Evolutionary conservation across 1,140 invertebrate genomes (phyloP), one percentile per base, ranked within the genome.

Genomic region (Scylla paramamosain): DNA sequence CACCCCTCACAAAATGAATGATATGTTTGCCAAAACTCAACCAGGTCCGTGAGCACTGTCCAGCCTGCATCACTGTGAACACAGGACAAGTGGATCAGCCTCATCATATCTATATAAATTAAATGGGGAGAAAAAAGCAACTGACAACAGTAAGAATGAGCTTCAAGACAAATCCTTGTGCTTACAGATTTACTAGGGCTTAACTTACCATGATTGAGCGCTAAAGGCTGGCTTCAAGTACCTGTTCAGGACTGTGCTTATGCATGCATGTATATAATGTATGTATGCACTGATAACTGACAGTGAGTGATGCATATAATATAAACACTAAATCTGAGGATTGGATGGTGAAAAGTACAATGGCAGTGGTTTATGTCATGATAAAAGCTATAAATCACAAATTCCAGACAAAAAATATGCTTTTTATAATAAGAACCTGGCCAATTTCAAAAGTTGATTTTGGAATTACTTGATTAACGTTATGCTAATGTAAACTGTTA

Each of bases 1-100:
- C 52, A 91, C 67, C 67, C 93, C 89, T 45, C 32, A 28, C 25
- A 84, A 94, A 94, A 94, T 94, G 82, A 91, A 91, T 94, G 93
- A 94, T 94, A 94, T 94, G 93, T 94, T 90, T 46, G 93, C 88
- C 93, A 94, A 94, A 91, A 90, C 93, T 91, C 93, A 91, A 67
- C 89, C 46, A 86, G 32, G 92, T 45, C 87, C 90, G 77, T 77
- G 67, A 77, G 67, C 67, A 77, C 67, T 77, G 67, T 77, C 67
- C 67, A n/a, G 25, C 67, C n/a, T 25, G 10, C 67, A 25, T 77
- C n/a, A n/a, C 20, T 77, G 67, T 77, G 10, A 77, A 77, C 67
- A 77, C 67, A 77, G 67, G 67, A 77, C 67, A 77, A 77, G 20
- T 77, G 67, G 67, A 77, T 25, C 67, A 77, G 67, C 67, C 67